Conservation (phyloP, 1,140 invertebrate species). For the Drosophila willistoni region DNA sequence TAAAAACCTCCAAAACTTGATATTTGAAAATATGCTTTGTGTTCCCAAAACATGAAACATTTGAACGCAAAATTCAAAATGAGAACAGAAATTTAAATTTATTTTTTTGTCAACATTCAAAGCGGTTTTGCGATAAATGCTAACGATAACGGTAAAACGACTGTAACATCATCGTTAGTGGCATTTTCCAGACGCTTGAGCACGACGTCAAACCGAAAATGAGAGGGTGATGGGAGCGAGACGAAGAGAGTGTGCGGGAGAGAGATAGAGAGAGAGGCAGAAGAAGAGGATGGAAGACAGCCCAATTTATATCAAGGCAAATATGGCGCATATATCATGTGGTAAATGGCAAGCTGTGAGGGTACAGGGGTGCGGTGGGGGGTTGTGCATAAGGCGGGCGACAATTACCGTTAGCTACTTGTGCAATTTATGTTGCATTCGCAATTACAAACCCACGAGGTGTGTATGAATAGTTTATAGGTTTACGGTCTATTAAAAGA, state of each 20-base stretch:
- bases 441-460: neutral
- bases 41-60: too few species aligned
- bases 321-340: conserved; percentile 76
- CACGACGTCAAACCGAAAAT: conserved; percentile 34
- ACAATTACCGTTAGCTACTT: conserved; percentile 76
- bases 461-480: too few species aligned
- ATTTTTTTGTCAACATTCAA: too few species aligned
- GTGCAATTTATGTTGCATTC: conserved; percentile 67
- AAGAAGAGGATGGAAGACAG: neutral
- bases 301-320: conserved; percentile 69
- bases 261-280: neutral
- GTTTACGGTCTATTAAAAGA: too few species aligned
- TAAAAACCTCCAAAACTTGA: too few species aligned
- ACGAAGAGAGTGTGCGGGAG: neutral
- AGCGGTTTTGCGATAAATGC: neutral
- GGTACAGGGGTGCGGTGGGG: neutral
- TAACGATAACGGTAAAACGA: conserved; percentile 32
- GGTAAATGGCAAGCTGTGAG: neutral
- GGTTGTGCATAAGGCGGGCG: conserved; percentile 38
- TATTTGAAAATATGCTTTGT: too few species aligned
- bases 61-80: too few species aligned
- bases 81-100: too few species aligned
- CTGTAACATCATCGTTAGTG: conserved; percentile 69
- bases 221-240: neutral
- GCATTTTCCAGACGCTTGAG: conserved; percentile 78